Percentiles rank a stretch among this genome's conserved stretches.
Conservation (phyloP, 2,888 invertebrate species). For the Acrobasis suavella region DNA sequence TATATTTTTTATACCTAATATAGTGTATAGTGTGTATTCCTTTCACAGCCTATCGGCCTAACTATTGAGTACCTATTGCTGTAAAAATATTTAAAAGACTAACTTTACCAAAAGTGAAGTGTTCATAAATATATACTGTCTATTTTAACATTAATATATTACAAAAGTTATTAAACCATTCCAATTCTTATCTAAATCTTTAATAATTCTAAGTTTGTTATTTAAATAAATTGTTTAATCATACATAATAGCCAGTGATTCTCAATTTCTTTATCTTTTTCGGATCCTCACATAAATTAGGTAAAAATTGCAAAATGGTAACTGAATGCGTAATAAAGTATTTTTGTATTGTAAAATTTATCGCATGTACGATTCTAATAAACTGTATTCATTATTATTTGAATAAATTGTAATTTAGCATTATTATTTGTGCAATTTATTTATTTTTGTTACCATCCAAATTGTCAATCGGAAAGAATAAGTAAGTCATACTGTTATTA, state of each 20-base stretch:
- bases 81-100: slow-evolving; percentile 27
- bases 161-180: slow-evolving; percentile 50
- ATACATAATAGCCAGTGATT: slow-evolving; percentile 21
- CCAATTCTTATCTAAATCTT: slow-evolving; percentile 49
- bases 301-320: slow-evolving; percentile 34
- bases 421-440: slow-evolving; percentile 44
- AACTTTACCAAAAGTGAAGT: slow-evolving; percentile 63
- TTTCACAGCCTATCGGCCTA: slow-evolving; percentile 47
- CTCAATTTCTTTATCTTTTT: slow-evolving; percentile 22
- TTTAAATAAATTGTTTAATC: slow-evolving; percentile 28
- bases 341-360: slow-evolving; percentile 78
- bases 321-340: slow-evolving; percentile 60
- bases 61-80: slow-evolving; percentile 32
- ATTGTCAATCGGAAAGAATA: slow-evolving; percentile 44
- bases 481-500: slow-evolving; percentile 67
- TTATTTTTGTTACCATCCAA: slow-evolving; percentile 43
- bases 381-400: slow-evolving; percentile 62
- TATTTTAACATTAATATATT: slow-evolving; percentile 35
- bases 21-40: slow-evolving; percentile 38
- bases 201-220: slow-evolving; percentile 39
- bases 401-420: slow-evolving; percentile 75
- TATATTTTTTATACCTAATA: slow-evolving; percentile 45
- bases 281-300: slow-evolving; percentile 27
- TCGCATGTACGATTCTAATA: slow-evolving; percentile 69
- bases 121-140: slow-evolving; percentile 52